These are phyloP conservation scores for Oreochromis grahami DNA, from an alignment of 2,797 vertebrate species.

Conservation along the genomic window DNA sequence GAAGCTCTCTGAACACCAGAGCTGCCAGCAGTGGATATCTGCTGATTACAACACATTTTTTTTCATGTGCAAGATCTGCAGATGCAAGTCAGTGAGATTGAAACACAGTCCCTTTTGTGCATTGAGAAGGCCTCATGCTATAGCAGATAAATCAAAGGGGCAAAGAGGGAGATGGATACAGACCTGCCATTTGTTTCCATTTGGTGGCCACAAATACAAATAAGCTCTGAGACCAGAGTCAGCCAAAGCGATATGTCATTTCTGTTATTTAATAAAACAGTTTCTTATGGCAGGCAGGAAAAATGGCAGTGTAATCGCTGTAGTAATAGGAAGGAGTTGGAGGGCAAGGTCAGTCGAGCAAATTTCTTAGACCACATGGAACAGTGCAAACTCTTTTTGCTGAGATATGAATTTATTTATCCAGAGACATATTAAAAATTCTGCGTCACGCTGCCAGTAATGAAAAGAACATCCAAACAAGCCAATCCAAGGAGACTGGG, in stretches of 20 bases:
- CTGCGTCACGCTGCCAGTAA: background rate
- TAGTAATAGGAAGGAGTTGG: background rate
- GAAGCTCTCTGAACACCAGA: slow-evolving; percentile 2
- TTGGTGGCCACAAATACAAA: slow-evolving; percentile 44
- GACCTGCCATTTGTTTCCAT: slow-evolving; percentile 45
- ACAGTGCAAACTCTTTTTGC: background rate
- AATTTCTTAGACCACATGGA: background rate
- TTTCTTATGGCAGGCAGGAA: slow-evolving; percentile 9
- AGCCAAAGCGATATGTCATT: slow-evolving; percentile 28
- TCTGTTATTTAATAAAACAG: slow-evolving; percentile 55
- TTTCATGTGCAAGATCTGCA: slow-evolving; percentile 10
- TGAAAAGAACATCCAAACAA: slow-evolving; percentile 12
- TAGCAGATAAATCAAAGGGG: slow-evolving; percentile 36
- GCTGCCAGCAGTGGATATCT: slow-evolving; percentile 25
- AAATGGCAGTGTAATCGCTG: slow-evolving; percentile 1
- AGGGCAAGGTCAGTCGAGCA: background rate
- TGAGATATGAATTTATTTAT: background rate
- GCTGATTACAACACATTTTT: slow-evolving; percentile 26
- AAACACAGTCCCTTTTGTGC: slow-evolving; percentile 8
- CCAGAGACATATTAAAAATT: background rate
- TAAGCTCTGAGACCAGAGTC: slow-evolving; percentile 27
- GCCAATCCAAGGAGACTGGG: background rate
- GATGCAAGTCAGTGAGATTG: slow-evolving; percentile 45
- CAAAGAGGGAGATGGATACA: slow-evolving; percentile 15
- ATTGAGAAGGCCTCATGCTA: slow-evolving; percentile 38